Base-by-base conservation (phyloP, 1,140 invertebrate genomes). In the Laupala kohalensis region DNA sequence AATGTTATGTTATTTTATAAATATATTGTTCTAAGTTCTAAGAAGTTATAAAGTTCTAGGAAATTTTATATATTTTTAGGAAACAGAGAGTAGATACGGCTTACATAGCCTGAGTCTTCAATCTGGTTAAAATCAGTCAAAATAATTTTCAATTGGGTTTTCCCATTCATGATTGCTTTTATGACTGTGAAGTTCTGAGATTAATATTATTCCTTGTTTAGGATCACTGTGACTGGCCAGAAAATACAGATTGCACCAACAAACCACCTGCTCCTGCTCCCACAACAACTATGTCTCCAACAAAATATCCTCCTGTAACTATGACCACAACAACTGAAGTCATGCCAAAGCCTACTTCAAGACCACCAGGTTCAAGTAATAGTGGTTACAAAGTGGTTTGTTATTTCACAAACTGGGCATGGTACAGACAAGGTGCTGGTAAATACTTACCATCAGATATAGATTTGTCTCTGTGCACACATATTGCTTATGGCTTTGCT, bases 151-250 rank as follows among this genome's bases (percentile, higher is more conserved):
- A n/a, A n/a, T n/a, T n/a, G n/a, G n/a, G n/a, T n/a, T n/a, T n/a
- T n/a, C n/a, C n/a, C n/a, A n/a, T n/a, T n/a, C n/a, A n/a, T n/a
- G n/a, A n/a, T 53, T 53, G 9, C 37, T 53, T 53, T 53, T 4
- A n/a, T n/a, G n/a, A n/a, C n/a, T 53, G 9, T 53, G 4, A 53
- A 9, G 19, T 53, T 2, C 9, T 53, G 37, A 2, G 4, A 53
- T 53, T 53, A 53, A 9, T 13, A 53, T 0, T 53, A 53, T 53
- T 53, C 37, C 27, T 29, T 70, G 71, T 72, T 25, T 72, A 77
- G 77, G 86, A 90, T 74, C 87, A 88, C 72, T 94, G 92, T 74
- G 92, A 93, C 77, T 91, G 90, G 87, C 89, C 91, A 2, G 86
- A 87, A 72, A 91, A 90, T 75, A 81, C 86, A 0, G 83, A 84